A percentile compares a stretch with the other conserved stretches of the same genome.
Evolutionary conservation across 2,888 invertebrate species (phyloP).

Genomic region (Neria commutata): DNA sequence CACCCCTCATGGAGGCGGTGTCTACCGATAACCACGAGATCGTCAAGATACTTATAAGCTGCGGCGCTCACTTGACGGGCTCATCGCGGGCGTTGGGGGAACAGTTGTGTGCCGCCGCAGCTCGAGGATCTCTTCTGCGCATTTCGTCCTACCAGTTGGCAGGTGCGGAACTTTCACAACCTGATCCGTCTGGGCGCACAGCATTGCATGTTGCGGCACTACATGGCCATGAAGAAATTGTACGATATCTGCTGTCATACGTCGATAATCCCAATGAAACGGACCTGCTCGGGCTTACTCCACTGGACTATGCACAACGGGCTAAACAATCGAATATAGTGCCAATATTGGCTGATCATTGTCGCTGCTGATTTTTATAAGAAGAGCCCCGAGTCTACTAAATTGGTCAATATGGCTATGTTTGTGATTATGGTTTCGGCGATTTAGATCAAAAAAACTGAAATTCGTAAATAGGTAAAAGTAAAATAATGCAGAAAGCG

Average conservation of each 20-base stretch:
- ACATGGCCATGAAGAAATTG: slow-evolving; percentile 64
- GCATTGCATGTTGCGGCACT: slow-evolving; percentile 73
- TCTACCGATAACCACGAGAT: slow-evolving; percentile 68
- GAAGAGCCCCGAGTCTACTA: neutral
- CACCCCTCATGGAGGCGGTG: slow-evolving; percentile 75
- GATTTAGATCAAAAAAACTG: neutral
- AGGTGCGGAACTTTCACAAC: slow-evolving; percentile 64
- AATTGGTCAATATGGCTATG: neutral
- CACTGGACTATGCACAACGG: slow-evolving; percentile 65
- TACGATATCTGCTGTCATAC: slow-evolving; percentile 64
- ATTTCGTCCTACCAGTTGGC: slow-evolving; percentile 70
- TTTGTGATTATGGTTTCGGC: neutral
- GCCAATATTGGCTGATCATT: slow-evolving; percentile 30
- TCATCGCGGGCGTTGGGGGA: slow-evolving; percentile 69
- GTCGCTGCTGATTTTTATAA: neutral
- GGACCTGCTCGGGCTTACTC: slow-evolving; percentile 67
- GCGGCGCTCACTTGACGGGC: slow-evolving; percentile 76
- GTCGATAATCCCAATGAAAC: slow-evolving; percentile 58
- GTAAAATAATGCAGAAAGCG: neutral
- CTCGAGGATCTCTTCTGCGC: slow-evolving; percentile 66
- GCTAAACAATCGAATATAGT: slow-evolving; percentile 35
- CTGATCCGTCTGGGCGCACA: slow-evolving; percentile 70
- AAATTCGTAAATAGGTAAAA: neutral
- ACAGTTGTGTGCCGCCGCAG: slow-evolving; percentile 71
- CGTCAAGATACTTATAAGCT: slow-evolving; percentile 71